Percentiles rank a stretch among this genome's conserved stretches.
phyloP scores from a whole-genome alignment of 2,888 invertebrate species.

The Catocala sponsa region DNA sequence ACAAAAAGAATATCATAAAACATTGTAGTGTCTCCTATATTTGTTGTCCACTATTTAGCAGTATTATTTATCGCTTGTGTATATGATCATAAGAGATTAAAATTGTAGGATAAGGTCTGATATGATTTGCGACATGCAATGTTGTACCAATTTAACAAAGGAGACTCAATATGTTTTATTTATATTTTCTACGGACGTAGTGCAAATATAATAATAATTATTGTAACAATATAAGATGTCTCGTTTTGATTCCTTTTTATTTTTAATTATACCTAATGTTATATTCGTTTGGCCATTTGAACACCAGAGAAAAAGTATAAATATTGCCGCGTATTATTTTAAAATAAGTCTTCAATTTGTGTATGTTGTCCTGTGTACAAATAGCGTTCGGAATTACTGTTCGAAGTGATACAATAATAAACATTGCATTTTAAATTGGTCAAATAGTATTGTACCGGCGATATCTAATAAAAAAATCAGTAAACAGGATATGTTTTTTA shows the following conservation, averaged over 20 bases:
- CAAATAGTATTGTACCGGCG: constrained; percentile 81
- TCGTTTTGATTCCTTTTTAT: constrained; percentile 32
- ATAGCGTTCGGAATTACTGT: constrained; percentile 71
- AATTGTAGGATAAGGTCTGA: constrained; percentile 51
- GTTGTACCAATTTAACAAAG: constrained; percentile 11
- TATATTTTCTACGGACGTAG: too few relatives aligned
- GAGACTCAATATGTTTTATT: neutral
- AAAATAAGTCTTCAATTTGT: constrained; percentile 55
- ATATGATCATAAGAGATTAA: constrained; percentile 60
- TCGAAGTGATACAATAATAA: constrained; percentile 77
- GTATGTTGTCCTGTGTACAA: constrained; percentile 80
- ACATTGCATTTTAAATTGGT: constrained; percentile 83
- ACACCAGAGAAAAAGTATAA: constrained; percentile 77
- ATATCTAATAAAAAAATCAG: constrained; percentile 82
- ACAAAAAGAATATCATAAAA: constrained; percentile 5
- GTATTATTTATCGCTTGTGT: constrained; percentile 69
- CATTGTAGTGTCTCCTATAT: constrained; percentile 16
- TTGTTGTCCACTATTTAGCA: constrained; percentile 56
- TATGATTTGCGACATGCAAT: constrained; percentile 27
- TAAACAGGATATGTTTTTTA: constrained; percentile 61
- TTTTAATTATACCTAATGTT: constrained; percentile 8
- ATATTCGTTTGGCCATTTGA: constrained; percentile 25
- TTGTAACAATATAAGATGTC: constrained; percentile 20
- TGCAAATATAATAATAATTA: too few relatives aligned
- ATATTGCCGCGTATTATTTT: constrained; percentile 56